Base-by-base conservation (phyloP, 1,140 invertebrate species). In the Copidosoma floridanum region DNA sequence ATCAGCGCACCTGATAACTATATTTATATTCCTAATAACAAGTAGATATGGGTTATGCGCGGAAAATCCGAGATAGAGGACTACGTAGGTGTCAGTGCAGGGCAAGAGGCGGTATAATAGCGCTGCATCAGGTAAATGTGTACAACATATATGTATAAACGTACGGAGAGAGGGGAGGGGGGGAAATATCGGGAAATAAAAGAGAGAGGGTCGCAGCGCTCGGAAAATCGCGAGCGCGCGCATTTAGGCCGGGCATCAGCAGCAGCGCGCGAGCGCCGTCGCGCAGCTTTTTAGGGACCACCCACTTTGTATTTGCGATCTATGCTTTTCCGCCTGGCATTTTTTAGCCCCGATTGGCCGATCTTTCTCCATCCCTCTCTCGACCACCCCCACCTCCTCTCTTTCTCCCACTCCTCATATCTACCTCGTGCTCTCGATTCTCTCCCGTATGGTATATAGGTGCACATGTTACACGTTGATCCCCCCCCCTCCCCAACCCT, bases 241-340 rank as follows among this genome's bases (percentile, higher is more conserved):
- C 64, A 68, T 70, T 69, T 70, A 69, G 59, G 65, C 68, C 68
- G 68, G 65, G 58, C 47, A n/a, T n/a, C 63, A 53, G 53, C 3
- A 2, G 21, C 61, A 64, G 57, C 38, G 57, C 63, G 69, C 20
- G 12, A 12, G 26, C 26, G 46, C 29, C 53, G n/a, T 12, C 66
- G 70, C 70, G 70, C 70, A 71, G 71, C 68, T 69, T 71, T 71
- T 71, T 66, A 55, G 71, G 69, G 63, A 68, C 71, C 70, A 72
- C 71, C 70, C 70, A 62, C 53, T 67, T 68, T 64, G 58, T 65
- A 57, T 55, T 60, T 65, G 67, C 38, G 47, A 50, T 48, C 37
- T 24, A 38, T 18, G 47, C 51, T 53, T 54, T 60, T 54, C 14
- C 16, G 20, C 52, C 60, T 64, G 51, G 62, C 57, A 60, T 69